A percentile compares a stretch with the other conserved stretches of the same genome.
These are phyloP conservation scores for Dipodomys ordii DNA, from an alignment of 2,113 vertebrate species.

Conservation along the genomic window DNA sequence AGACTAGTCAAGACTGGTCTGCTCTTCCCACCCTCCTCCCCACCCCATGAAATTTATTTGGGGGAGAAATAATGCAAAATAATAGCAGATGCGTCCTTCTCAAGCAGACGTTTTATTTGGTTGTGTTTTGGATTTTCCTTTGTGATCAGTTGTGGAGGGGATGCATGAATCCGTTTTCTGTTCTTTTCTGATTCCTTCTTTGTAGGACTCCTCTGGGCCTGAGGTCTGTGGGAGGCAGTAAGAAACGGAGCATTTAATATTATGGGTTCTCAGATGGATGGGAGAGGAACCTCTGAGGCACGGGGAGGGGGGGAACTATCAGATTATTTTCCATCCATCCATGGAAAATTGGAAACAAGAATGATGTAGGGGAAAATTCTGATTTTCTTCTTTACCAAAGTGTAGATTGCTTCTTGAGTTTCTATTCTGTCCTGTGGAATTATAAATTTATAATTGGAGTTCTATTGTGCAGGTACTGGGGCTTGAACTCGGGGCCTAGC, in stretches of 20 bases:
- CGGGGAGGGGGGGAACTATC: background rate
- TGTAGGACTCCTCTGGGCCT: conserved; percentile 34
- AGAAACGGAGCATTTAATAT: conserved; percentile 66
- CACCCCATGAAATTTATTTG: conserved; percentile 14
- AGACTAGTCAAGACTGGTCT: background rate
- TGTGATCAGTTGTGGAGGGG: conserved; percentile 65
- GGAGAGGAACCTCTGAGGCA: background rate
- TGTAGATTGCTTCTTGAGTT: background rate
- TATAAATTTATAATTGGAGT: too few species aligned
- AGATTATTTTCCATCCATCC: background rate
- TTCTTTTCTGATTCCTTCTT: conserved; percentile 60
- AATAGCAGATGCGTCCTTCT: conserved; percentile 34
- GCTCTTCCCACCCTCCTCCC: background rate
- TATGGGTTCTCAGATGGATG: background rate
- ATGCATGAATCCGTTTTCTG: conserved; percentile 9
- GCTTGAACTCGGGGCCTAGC: too few species aligned
- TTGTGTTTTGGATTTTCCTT: conserved; percentile 44
- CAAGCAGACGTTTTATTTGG: conserved; percentile 33
- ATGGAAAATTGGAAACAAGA: background rate
- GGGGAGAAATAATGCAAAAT: conserved; percentile 7
- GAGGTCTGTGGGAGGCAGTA: background rate
- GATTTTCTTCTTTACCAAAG: conserved; percentile 5
- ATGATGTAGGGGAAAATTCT: background rate
- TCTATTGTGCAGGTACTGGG: too few species aligned
- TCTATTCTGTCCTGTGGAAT: too few species aligned